phyloP scores from a whole-genome alignment of 2,113 vertebrate species.

The Recurvirostra avosetta region DNA sequence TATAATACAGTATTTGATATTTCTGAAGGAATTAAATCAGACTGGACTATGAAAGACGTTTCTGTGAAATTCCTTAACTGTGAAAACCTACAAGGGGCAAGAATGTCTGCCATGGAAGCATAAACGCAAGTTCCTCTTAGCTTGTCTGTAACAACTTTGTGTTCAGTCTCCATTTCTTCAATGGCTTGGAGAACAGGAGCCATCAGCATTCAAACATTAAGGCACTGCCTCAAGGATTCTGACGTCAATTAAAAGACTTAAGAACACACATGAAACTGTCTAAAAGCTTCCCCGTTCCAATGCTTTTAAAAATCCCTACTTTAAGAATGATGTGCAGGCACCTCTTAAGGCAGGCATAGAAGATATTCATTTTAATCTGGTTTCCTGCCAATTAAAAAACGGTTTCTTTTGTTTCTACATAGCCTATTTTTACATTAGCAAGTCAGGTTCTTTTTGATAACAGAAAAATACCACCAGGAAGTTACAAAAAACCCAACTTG shows the following conservation, averaged over 20 bases:
- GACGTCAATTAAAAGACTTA: neutral
- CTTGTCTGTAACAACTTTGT: accelerated
- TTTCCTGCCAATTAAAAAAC: neutral
- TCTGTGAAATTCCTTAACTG: neutral
- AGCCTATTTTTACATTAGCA: neutral
- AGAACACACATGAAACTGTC: neutral
- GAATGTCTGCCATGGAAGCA: accelerated
- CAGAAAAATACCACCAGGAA: neutral
- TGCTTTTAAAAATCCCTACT: neutral
- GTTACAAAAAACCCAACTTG: neutral
- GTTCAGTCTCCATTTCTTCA: neutral
- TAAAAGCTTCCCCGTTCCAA: neutral
- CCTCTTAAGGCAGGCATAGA: neutral
- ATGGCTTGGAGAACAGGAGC: neutral
- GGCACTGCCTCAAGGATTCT: neutral
- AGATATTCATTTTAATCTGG: neutral
- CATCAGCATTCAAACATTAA: neutral
- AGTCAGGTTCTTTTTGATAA: neutral
- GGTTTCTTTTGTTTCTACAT: neutral
- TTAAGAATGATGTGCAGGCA: neutral
- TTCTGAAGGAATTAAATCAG: neutral
- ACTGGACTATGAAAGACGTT: neutral
- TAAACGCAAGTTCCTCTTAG: neutral
- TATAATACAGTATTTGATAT: neutral
- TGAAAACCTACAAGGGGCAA: neutral